Conservation (phyloP, 2,888 invertebrate species). For the Bruchidius siliquastri region DNA sequence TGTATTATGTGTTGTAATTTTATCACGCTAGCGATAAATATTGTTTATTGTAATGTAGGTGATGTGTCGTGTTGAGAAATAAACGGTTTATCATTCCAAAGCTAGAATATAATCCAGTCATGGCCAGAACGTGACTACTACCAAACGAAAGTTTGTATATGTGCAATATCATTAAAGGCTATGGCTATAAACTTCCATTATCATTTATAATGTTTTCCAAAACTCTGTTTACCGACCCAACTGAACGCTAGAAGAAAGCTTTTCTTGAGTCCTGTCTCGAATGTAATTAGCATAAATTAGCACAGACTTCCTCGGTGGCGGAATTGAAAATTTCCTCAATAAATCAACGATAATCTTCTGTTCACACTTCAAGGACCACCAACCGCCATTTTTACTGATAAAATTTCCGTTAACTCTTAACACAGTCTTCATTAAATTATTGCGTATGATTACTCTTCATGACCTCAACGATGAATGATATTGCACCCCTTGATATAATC, state of each 20-base stretch:
- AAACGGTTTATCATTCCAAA: too few relatives aligned
- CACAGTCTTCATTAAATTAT: neutral
- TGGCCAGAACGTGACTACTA: too few relatives aligned
- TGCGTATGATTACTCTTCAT: neutral
- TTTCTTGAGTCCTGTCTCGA: constrained; percentile 5
- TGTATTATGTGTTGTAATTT: too few relatives aligned
- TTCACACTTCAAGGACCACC: constrained; percentile 17
- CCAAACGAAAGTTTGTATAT: too few relatives aligned
- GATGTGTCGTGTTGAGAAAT: too few relatives aligned
- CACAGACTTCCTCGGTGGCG: constrained; percentile 12
- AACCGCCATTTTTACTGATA: constrained; percentile 16
- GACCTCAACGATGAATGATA: neutral
- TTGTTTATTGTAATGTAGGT: too few relatives aligned
- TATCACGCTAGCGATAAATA: too few relatives aligned
- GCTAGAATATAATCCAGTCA: too few relatives aligned
- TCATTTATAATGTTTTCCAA: neutral
- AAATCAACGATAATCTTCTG: constrained; percentile 18
- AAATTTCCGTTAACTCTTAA: constrained; percentile 12
- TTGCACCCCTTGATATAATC: neutral
- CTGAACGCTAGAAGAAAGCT: neutral
- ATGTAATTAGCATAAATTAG: constrained; percentile 16
- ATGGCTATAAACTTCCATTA: neutral
- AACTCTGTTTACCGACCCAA: neutral
- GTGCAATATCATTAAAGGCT: too few relatives aligned
- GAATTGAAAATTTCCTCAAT: constrained; percentile 16